Percentiles rank a stretch among this genome's conserved stretches.
phyloP scores from a whole-genome alignment of 2,113 vertebrate genomes.

The Megalops atlanticus region DNA sequence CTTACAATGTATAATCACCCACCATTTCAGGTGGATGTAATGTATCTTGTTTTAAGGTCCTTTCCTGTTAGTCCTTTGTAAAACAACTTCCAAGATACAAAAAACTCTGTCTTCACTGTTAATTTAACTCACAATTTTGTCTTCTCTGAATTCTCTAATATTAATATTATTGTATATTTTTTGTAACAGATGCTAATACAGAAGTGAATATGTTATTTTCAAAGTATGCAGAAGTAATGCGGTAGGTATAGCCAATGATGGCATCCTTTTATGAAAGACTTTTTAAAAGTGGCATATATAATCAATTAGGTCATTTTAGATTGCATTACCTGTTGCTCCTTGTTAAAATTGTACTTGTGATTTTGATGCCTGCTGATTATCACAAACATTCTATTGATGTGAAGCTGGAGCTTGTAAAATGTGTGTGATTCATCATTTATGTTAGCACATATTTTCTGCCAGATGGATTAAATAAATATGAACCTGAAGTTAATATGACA shows the following conservation, averaged over 20 bases:
- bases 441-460: no score
- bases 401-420: no score
- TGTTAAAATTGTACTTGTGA: no score
- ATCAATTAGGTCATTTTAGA: not conserved
- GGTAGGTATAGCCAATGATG: slow-evolving; percentile 46
- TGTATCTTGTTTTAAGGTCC: no score
- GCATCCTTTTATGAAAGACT: not conserved
- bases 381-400: no score
- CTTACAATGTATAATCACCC: not conserved
- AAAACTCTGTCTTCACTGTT: not conserved
- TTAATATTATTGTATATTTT: not conserved
- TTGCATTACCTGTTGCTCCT: no score
- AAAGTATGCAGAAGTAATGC: slow-evolving; percentile 58
- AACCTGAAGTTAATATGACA: no score
- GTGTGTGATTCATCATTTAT: no score
- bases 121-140: no score
- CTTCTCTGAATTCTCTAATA: not conserved
- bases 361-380: no score
- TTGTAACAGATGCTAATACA: slow-evolving; percentile 50
- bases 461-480: no score
- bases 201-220: slow-evolving; percentile 56
- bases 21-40: no score
- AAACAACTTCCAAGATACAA: not conserved
- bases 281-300: not conserved
- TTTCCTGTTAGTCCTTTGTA: not conserved